Base-by-base conservation (phyloP, 2,113 vertebrate species). In the Chaetura pelagica region DNA sequence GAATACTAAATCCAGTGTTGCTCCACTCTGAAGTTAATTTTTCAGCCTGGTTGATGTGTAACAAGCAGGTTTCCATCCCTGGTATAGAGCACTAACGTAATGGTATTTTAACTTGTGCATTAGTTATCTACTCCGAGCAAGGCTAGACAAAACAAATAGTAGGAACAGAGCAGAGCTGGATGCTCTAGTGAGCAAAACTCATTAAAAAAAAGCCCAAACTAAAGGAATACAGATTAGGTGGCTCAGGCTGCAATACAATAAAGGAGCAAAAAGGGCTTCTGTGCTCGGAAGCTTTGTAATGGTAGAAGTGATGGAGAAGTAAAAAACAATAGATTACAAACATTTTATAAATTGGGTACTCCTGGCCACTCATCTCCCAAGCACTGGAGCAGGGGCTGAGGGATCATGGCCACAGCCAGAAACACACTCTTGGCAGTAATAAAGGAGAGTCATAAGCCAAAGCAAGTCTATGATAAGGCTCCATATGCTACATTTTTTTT, bases 71-170 rank as follows among this genome's bases (percentile, higher is more conserved):
- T 93, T 85, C 78, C 49, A 61, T 63, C 29, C 38, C 26, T 35
- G 27, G 48, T 38, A 64, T 9, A 87, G 30, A 78, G 30, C 40
- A 79, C 35, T 72, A 84, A 40, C 12, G 58, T 18, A 63, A 62
- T 9, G 22, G 59, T 64, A 80, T 88, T 93, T 91, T 75, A 94
- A 91, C 82, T 69, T 21, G 42, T 83, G 63, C 55, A 59, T 74
- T 76, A 71, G 63, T 94, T 88, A 93, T 61, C 87, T 88, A 34
- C 38, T 73, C 78, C 52, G 51, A 85, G 67, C 71, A 93, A 77
- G 32, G 63, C 48, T 67, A 96, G 78, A 86, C 67, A 86, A 95
- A 97, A 94, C 67, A 95, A 76, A 59, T 4, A 29, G 35, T 6
- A 86, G 42, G 26, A 86, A n/a, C 0, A 83, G 58, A 85, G 35